Evolutionary conservation across 2,888 invertebrate genomes (phyloP).

Genomic region (Limnephilus marmoratus): DNA sequence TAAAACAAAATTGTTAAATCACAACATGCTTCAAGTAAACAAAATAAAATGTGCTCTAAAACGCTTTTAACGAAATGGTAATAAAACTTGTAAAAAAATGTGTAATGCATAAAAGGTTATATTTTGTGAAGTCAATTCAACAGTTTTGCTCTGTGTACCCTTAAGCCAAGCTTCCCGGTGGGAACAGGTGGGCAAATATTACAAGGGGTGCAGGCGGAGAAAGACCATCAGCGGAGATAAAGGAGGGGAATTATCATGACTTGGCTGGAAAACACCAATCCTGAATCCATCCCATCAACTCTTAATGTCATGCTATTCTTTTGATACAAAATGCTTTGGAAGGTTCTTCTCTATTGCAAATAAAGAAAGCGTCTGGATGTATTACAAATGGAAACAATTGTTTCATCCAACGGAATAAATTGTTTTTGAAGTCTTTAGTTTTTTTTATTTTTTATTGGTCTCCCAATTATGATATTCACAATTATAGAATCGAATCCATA

Average conservation of each 20-base stretch:
- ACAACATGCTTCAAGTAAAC: no score
- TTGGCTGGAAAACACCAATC: not conserved
- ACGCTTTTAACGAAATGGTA: no score
- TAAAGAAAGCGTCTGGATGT: not conserved
- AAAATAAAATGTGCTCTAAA: not conserved
- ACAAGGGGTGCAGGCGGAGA: not conserved
- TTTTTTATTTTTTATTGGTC: no score
- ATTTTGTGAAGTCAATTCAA: not conserved
- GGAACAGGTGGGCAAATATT: conserved; percentile 9
- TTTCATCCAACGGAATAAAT: no score
- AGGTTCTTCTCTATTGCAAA: not conserved
- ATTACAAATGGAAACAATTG: not conserved
- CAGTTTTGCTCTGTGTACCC: not conserved
- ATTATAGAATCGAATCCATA: no score
- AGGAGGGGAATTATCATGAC: not conserved
- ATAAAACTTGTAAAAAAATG: not conserved
- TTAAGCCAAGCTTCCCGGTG: not conserved
- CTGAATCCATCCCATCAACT: not conserved
- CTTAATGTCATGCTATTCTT: not conserved
- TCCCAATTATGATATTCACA: no score
- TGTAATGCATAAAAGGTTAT: not conserved
- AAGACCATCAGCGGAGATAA: not conserved
- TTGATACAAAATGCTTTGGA: not conserved
- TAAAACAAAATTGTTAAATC: no score
- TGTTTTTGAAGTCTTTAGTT: not conserved